These are phyloP conservation scores for Baryphthengus martii DNA, from an alignment of 2,113 vertebrate species.

Conservation along the genomic window DNA sequence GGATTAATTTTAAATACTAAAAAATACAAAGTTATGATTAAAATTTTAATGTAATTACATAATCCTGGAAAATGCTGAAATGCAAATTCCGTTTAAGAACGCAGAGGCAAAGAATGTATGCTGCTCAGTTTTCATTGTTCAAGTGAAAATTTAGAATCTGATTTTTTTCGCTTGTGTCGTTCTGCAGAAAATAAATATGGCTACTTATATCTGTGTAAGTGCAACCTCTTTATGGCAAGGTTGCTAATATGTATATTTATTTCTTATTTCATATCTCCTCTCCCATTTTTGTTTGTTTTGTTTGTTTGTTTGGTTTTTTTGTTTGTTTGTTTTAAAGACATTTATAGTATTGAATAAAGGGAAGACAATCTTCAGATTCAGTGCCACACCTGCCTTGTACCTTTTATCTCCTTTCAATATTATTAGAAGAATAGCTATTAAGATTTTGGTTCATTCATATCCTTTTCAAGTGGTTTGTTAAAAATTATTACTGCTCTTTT, in stretches of 20 bases:
- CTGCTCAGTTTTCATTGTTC: not conserved
- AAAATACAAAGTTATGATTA: not conserved
- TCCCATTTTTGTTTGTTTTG: not conserved
- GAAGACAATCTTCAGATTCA: slow-evolving; percentile 94
- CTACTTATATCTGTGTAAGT: not conserved
- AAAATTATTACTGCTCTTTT: not conserved
- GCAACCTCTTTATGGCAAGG: not conserved
- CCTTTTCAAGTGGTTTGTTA: slow-evolving; percentile 78
- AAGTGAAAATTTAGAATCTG: not conserved
- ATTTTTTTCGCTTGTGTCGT: not conserved
- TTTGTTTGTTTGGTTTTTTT: not conserved
- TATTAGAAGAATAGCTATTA: slow-evolving; percentile 91
- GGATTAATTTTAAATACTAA: not conserved
- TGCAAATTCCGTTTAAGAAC: not conserved
- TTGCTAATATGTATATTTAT: not conserved
- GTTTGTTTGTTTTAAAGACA: slow-evolving; percentile 73
- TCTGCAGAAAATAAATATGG: not conserved
- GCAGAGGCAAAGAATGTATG: not conserved
- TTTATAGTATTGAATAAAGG: slow-evolving; percentile 96
- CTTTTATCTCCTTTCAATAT: slow-evolving; percentile 90
- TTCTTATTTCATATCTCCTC: not conserved
- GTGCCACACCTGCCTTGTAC: slow-evolving; percentile 90
- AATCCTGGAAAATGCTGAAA: not conserved
- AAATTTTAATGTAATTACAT: not conserved
- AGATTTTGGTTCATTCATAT: slow-evolving; percentile 98